Base-by-base conservation (phyloP, 2,888 invertebrate genomes). In the Nasonovia ribisnigri region DNA sequence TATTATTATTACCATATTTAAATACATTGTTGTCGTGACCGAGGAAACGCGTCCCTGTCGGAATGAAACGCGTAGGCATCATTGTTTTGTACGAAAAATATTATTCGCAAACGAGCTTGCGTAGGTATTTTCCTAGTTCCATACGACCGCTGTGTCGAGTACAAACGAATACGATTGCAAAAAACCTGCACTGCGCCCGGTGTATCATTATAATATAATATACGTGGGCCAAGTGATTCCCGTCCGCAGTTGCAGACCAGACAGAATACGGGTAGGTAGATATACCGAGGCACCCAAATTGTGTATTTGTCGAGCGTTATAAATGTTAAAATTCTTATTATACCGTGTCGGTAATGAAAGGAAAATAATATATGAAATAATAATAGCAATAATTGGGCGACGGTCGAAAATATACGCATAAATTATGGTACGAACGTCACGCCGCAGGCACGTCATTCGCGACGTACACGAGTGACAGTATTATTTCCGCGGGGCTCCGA, bases 401-500 rank as follows among this genome's bases (percentile, higher is more conserved):
- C 16, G 13, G 48, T 77, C 48, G 48, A 77, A 48, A 51, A 90
- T 51, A 42, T n/a, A n/a, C 36, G 90, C 77, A 48, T 90, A 77
- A 90, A 90, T 90, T 77, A 90, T n/a, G n/a, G n/a, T 77, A 77
- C 36, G 8, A 36, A 77, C 67, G 77, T 77, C 77, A 77, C 77
- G 20, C 36, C 36, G 6, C 77, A 36, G 77, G 77, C 77, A 36
- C 6, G 77, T 77, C 77, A 77, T 77, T 77, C 36, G 8, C 6
- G 20, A 6, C 36, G 36, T 77, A 6, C 42, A 77, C 8, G 6
- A 77, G 36, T 77, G 77, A 77, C 77, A 77, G 36, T 8, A 36
- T 77, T 77, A 77, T 77, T 42, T 77, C 77, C 36, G 20, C 36
- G 36, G 36, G 77, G 20, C 20, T 2, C 88, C 11, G 57, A 88